Base-by-base conservation (phyloP, 64 coral and sea anemone species). In the Anthopleura sola region DNA sequence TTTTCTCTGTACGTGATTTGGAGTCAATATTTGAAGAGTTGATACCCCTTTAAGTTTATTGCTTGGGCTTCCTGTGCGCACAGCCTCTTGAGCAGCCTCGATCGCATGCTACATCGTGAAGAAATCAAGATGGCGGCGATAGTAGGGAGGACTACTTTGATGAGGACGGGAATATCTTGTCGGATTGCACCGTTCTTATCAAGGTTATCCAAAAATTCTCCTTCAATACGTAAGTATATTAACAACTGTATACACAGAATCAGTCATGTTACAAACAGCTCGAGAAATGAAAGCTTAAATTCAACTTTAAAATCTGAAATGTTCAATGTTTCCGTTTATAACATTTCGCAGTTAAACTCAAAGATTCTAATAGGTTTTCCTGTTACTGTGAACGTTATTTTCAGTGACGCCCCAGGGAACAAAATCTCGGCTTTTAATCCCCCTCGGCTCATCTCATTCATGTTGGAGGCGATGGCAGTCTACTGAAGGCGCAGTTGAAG, bases 401-500 rank as follows among this genome's bases (percentile, higher is more conserved):
- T 32, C 39, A 79, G 76, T 48, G 9, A 79, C 47, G 19, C 18
- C 38, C 44, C 37, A 79, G 0, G 82, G 21, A 36, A 29, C 44
- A 33, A 60, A 24, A 83, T 10, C 18, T 10, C 46, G 29, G 31
- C 20, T 26, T 34, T 15, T 15, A 16, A 46, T 36, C 48, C 49
- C 83, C 60, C 50, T 78, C 56, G 26, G 64, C 55, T 91, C 90
- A 23, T 78, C 58, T 40, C 87, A 80, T 78, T 55, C 68, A 36
- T 88, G 90, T 88, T 89, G 69, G 37, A 83, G 87, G 86, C 85
- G 94, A 92, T 86, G 85, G 83, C 83, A 76, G 23, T 74, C 94
- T 36, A 92, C 90, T 0, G 81, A 83, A 50, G 85, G 82, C 28
- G 75, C 87, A 50, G 60, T 77, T 74, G 86, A 96, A 38, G 78